Evolutionary conservation across 2,113 vertebrate genomes (phyloP), one percentile per base, ranked within the genome.

Genomic region (Microtus montanus): DNA sequence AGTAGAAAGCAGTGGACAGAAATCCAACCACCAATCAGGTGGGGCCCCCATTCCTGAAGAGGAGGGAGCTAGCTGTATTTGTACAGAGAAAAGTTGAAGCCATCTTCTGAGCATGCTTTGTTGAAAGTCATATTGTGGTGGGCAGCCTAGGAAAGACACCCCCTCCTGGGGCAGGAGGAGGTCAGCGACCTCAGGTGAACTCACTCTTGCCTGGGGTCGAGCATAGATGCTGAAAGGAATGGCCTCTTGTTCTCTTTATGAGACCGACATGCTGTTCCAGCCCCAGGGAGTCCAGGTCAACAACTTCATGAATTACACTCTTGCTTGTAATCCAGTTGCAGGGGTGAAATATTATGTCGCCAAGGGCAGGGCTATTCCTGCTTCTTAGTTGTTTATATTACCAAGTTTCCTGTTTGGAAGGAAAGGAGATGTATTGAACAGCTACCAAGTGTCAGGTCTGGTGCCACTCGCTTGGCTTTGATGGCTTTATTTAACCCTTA

Each of bases 261-360:
- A 96, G 90, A 86, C 88, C 77, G 54, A 94, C 92, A 92, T 52
- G 88, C 77, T 94, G 82, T 88, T 97, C 88, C 73, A 89, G 92
- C 97, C 92, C 38, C 1, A 0, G 88, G 90, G 92, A 96, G 96
- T 93, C 79, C 85, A 95, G 93, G 94, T 97, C 95, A 96, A 73
- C 92, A 94, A 96, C 95, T 97, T 90, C 93, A 70, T 86, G 95
- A 97, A 97, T 96, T 96, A 93, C 95, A 86, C 90, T 93, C 90
- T 74, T 74, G 85, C 93, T 96, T 93, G 95, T 94, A 97, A 97
- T 94, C 97, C 90, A 96, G 82, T 97, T 96, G 96, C 82, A 71
- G 88, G 68, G 73, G 82, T 96, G 90, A 97, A 97, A 96, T 97
- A 97, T 95, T 96, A 89, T 88, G 77, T 96, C 90, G 94, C 96